Base-by-base conservation (phyloP, 2,888 invertebrate species). In the Eristalis tenax region DNA sequence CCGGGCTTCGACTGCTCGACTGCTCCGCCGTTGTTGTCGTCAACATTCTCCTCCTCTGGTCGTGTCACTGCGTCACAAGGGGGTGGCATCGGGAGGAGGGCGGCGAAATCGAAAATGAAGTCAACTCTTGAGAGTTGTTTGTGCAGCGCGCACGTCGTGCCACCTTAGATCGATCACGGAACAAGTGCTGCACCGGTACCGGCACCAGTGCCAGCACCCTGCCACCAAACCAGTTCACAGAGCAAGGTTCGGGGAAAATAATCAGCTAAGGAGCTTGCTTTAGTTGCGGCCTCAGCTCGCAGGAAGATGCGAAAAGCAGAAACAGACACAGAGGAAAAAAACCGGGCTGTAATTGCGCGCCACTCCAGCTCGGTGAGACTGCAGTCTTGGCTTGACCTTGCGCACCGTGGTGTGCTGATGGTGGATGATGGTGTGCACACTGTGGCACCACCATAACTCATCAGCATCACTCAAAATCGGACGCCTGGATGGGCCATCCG, bases 111-210 rank as follows among this genome's bases (percentile, higher is more conserved):
- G 83, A 83, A 86, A 86, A 83, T 86, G 78, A 78, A 86, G 86
- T 86, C 86, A 86, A 83, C 83, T 83, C 77, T 83, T 63, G 57
- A 70, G 74, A 43, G 76, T 23, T 50, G 59, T 28, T 26, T 59
- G 26, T 70, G 43, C 70, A 66, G 18, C 50, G 32, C 32, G 32
- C 32, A 6, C 32, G 50, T 59, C 59, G 78, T 86, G 74, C 87
- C 87, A 83, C 83, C 79, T 83, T 56, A 80, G 79, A 87, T 83
- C 83, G 87, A 87, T 87, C 87, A 87, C 79, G 83, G 75, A 83
- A 87, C 87, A 87, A 87, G 87, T 87, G 87, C 83, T 87, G 87
- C 80, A 77, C 83, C 73, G 73, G 79, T 78, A 83, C 73, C 70
- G 40, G 22, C 43, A 35, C 50, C 59, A 59, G 26, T 15, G 26